Percentiles rank a stretch among this genome's conserved stretches.
Evolutionary conservation across 2,888 invertebrate species (phyloP).

Genomic region (Nudaria mundana): DNA sequence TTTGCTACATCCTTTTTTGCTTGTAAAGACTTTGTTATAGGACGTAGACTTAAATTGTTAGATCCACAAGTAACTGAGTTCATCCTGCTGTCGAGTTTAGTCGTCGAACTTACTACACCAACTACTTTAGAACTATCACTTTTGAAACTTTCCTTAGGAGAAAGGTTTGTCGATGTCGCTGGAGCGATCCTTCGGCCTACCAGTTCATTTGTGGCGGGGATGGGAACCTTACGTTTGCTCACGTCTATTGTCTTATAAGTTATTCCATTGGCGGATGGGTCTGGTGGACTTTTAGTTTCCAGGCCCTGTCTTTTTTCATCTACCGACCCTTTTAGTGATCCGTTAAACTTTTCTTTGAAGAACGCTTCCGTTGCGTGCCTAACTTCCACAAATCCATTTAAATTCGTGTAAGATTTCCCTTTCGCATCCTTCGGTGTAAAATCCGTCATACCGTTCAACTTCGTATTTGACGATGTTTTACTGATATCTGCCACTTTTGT

Average conservation of each 20-base stretch:
- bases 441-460: conserved; percentile 52
- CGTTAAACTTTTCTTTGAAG: conserved; percentile 47
- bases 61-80: conserved; percentile 74
- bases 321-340: conserved; percentile 52
- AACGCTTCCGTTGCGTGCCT: conserved; percentile 51
- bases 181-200: conserved; percentile 52
- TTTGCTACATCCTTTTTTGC: conserved; percentile 57
- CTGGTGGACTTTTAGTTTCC: conserved; percentile 43
- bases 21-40: conserved; percentile 47
- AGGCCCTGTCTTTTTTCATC: conserved; percentile 52
- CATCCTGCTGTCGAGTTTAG: conserved; percentile 71
- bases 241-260: conserved; percentile 41
- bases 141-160: conserved; percentile 54
- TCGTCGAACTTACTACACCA: conserved; percentile 68
- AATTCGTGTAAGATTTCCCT: conserved; percentile 49
- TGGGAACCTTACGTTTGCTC: conserved; percentile 54
- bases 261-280: conserved; percentile 66
- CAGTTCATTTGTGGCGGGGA: conserved; percentile 50
- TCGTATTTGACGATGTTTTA: conserved; percentile 42
- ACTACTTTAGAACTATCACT: conserved; percentile 53
- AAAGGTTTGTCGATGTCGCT: conserved; percentile 44
- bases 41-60: conserved; percentile 65
- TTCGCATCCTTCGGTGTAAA: conserved; percentile 52
- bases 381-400: conserved; percentile 68
- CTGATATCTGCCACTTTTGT: conserved; percentile 48